Evolutionary conservation across 2,888 invertebrate species (phyloP).

Genomic region (Tipula unca): DNA sequence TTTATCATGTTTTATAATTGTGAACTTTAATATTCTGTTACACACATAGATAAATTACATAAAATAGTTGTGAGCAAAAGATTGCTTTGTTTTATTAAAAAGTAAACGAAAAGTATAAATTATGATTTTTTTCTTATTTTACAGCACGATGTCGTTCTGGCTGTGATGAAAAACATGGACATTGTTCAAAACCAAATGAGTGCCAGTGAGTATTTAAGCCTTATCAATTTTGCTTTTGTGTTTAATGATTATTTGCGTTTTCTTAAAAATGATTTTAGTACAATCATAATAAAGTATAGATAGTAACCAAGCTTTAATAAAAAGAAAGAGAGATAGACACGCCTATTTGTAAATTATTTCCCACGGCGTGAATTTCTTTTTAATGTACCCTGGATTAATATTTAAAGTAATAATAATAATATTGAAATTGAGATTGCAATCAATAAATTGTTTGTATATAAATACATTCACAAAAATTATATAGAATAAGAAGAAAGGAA

Average conservation of each 20-base stretch:
- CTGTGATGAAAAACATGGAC: conserved; percentile 84
- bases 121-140: conserved; percentile 53
- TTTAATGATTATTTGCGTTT: neutral
- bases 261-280: neutral
- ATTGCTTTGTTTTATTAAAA: too few species aligned
- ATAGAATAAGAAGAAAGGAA: neutral
- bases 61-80: too few species aligned
- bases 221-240: neutral
- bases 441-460: neutral
- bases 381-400: conserved; percentile 1
- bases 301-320: neutral
- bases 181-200: conserved; percentile 86
- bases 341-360: conserved; percentile 23
- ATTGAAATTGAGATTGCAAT: conserved; percentile 18
- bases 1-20: too few species aligned
- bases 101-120: too few species aligned
- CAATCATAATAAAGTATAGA: neutral
- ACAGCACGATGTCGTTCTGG: conserved; percentile 88
- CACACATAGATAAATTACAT: too few species aligned
- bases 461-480: neutral
- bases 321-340: conserved; percentile 20
- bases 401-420: conserved; percentile 1
- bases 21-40: too few species aligned
- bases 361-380: conserved; percentile 21
- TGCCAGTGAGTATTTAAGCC: conserved; percentile 75